Evolutionary conservation across 2,888 invertebrate genomes (phyloP).

Genomic region (Eretmocerus hayati): DNA sequence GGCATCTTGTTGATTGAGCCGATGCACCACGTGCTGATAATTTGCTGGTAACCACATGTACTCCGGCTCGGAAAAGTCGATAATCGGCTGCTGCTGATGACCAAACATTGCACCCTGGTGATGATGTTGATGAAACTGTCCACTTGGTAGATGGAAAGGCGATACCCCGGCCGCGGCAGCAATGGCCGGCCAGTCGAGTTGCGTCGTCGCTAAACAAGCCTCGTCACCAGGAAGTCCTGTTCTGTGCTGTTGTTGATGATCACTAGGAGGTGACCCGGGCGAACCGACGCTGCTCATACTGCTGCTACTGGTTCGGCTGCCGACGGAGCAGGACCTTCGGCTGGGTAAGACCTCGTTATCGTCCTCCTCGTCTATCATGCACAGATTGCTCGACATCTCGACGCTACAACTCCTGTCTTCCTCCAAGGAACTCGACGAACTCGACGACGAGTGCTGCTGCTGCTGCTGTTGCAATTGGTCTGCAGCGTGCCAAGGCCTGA

Average conservation of each 20-base stretch:
- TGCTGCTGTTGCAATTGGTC: slow-evolving; percentile 5
- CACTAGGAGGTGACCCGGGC: too few relatives aligned
- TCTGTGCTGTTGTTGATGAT: too few relatives aligned
- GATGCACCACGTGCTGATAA: slow-evolving; percentile 25
- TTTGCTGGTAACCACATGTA: neutral
- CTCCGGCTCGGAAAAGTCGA: too few relatives aligned
- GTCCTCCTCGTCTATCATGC: neutral
- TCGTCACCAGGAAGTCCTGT: too few relatives aligned
- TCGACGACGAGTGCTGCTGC: slow-evolving; percentile 8
- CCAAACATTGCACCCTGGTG: neutral
- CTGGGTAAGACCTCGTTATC: neutral
- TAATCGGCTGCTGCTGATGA: too few relatives aligned
- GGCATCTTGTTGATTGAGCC: slow-evolving; percentile 35
- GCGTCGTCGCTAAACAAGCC: too few relatives aligned
- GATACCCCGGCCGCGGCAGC: neutral
- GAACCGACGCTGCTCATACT: neutral
- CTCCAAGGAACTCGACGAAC: slow-evolving; percentile 9
- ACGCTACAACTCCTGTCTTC: slow-evolving; percentile 12
- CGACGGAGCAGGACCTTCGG: neutral
- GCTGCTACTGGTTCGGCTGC: neutral
- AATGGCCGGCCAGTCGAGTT: neutral
- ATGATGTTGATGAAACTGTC: neutral
- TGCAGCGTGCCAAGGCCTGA: neutral
- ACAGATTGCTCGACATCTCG: neutral
- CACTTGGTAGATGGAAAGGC: neutral